Evolutionary conservation across 2,797 vertebrate species (phyloP).

Genomic region (Epinephelus coioides): DNA sequence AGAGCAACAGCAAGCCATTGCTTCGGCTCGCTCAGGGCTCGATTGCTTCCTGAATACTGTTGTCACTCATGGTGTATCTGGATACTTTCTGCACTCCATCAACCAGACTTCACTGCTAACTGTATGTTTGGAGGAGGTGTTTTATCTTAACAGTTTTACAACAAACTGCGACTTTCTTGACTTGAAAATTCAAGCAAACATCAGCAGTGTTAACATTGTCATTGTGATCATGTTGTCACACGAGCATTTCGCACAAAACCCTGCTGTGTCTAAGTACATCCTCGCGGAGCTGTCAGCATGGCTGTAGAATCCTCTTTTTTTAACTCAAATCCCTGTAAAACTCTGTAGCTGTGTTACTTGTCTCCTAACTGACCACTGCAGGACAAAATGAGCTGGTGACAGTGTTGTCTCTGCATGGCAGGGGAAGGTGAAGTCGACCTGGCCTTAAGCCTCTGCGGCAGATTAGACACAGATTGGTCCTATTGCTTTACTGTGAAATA

Average conservation of each 20-base stretch:
- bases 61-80: too few relatives aligned
- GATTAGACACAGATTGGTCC: conserved; percentile 24
- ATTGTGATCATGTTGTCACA: neutral
- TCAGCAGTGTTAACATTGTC: neutral
- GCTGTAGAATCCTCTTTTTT: neutral
- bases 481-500: conserved; percentile 26
- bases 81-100: too few relatives aligned
- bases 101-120: too few relatives aligned
- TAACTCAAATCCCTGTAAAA: neutral
- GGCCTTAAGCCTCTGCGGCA: conserved; percentile 17
- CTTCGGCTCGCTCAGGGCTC: too few relatives aligned
- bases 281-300: neutral
- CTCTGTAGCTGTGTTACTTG: neutral
- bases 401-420: neutral
- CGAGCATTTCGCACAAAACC: neutral
- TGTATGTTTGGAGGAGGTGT: too few relatives aligned
- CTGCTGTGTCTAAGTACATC: too few relatives aligned
- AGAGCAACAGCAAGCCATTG: too few relatives aligned
- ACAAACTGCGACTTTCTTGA: too few relatives aligned
- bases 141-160: too few relatives aligned
- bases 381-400: neutral
- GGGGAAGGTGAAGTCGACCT: conserved; percentile 9
- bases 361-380: neutral
- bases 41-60: too few relatives aligned
- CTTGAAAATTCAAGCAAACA: neutral